Evolutionary conservation across 2,888 invertebrate species (phyloP), one percentile per base, ranked within the genome.

Genomic region (Coremacera marginata): DNA sequence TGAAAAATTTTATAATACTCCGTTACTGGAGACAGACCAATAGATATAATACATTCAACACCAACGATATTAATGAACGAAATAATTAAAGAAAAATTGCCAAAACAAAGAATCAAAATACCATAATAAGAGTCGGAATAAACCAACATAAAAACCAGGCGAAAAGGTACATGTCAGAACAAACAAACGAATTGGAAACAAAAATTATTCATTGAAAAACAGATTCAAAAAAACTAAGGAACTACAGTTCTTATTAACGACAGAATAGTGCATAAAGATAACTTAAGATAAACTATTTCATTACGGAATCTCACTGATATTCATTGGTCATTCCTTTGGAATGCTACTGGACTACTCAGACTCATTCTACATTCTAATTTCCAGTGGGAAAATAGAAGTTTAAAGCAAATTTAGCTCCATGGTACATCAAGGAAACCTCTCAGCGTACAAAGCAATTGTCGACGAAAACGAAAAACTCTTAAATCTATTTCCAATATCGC

Each of bases 171-270:
- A n/a, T n/a, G n/a, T n/a, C n/a, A n/a, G n/a, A n/a, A n/a, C n/a
- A n/a, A n/a, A n/a, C n/a, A n/a, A n/a, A n/a, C n/a, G 55, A n/a
- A n/a, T 70, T n/a, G 72, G 62, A 25, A 72, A 72, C n/a, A 72
- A 72, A n/a, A 34, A 16, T 60, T 72, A 37, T 63, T 57, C 49
- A 62, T 72, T 16, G 72, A 72, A 16, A 57, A 57, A 37, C 11
- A 62, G 14, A 57, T 72, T 22, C 44, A 72, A 16, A 62, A 72
- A 16, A 51, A 72, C 55, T 34, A 57, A 22, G 70, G 70, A 14
- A 51, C 55, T 49, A 70, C 68, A 14, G 68, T 70, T 49, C 49
- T 27, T 31, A 55, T 71, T 22, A 37, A 71, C 31, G 57, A 37
- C 9, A 71, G n/a, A n/a, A n/a, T n/a, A n/a, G n/a, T n/a, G n/a